Percentiles rank a stretch among this genome's conserved stretches.
Evolutionary conservation across 2,797 vertebrate genomes (phyloP).

Genomic region (Kryptopterus vitreolus): DNA sequence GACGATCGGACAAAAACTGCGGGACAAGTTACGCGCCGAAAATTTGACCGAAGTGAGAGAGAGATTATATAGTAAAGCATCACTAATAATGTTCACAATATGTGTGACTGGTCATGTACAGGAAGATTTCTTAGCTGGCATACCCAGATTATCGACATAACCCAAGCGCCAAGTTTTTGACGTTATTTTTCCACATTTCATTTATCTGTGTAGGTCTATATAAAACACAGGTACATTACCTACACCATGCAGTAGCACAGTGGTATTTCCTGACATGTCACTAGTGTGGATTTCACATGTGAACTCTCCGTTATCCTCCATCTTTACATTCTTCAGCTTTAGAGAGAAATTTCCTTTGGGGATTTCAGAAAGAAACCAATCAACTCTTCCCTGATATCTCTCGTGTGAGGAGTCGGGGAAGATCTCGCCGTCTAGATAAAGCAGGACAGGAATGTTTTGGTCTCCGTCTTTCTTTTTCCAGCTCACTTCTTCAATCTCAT

Average conservation of each 20-base stretch:
- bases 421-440: slow-evolving; percentile 8
- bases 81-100: too few relatives aligned
- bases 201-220: too few relatives aligned
- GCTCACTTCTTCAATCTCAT: slow-evolving; percentile 27
- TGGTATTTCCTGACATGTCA: not conserved
- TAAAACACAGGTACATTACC: slow-evolving; percentile 20
- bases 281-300: slow-evolving; percentile 36
- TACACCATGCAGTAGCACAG: slow-evolving; percentile 8
- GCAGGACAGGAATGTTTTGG: slow-evolving; percentile 22
- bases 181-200: too few relatives aligned
- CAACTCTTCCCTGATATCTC: slow-evolving; percentile 3
- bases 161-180: too few relatives aligned
- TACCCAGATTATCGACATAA: too few relatives aligned
- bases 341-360: slow-evolving; percentile 47
- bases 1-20: too few relatives aligned
- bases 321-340: slow-evolving; percentile 35
- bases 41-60: too few relatives aligned
- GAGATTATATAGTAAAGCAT: too few relatives aligned
- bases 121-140: too few relatives aligned
- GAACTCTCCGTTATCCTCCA: slow-evolving; percentile 46
- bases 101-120: too few relatives aligned
- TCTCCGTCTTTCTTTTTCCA: not conserved
- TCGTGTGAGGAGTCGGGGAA: slow-evolving; percentile 21
- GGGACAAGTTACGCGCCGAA: too few relatives aligned
- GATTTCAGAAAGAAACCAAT: slow-evolving; percentile 5